phyloP scores from a whole-genome alignment of 2,113 vertebrate genomes.

The Atlantisia rogersi region DNA sequence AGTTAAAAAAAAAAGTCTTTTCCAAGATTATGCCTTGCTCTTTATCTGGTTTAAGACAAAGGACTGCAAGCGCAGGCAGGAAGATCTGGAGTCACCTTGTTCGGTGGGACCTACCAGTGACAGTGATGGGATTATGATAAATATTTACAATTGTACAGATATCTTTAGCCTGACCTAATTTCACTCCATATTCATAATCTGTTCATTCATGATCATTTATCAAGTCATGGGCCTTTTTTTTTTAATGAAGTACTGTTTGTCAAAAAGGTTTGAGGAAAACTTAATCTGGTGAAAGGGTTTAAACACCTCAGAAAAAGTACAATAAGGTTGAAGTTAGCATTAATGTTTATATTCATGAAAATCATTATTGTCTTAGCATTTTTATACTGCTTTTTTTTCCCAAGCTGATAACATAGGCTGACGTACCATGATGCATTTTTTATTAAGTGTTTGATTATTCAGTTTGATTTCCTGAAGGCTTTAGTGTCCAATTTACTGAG shows the following conservation, averaged over 20 bases:
- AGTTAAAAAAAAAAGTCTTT: not conserved
- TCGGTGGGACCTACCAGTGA: not conserved
- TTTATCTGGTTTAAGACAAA: not conserved
- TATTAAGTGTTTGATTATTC: conserved; percentile 70
- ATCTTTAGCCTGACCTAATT: conserved; percentile 36
- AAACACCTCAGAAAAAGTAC: conserved; percentile 61
- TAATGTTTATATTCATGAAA: conserved; percentile 62
- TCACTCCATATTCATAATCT: conserved; percentile 55
- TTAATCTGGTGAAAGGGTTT: conserved; percentile 55
- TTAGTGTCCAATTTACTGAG: conserved; percentile 41
- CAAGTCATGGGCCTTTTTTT: not conserved
- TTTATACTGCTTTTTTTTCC: not conserved
- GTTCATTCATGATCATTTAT: conserved; percentile 64
- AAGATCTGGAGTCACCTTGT: not conserved
- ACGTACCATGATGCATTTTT: conserved; percentile 58
- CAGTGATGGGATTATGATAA: conserved; percentile 35
- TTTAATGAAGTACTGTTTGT: conserved; percentile 46
- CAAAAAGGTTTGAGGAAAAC: conserved; percentile 53
- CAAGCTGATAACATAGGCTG: conserved; percentile 49
- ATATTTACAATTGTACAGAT: conserved; percentile 55
- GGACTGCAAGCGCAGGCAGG: not conserved
- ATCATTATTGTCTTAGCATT: conserved; percentile 53
- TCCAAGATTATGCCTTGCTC: not conserved
- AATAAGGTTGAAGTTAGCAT: conserved; percentile 41
- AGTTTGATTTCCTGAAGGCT: conserved; percentile 68